Conservation (phyloP, 2,888 invertebrate genomes). For the Melinaea menophilus region DNA sequence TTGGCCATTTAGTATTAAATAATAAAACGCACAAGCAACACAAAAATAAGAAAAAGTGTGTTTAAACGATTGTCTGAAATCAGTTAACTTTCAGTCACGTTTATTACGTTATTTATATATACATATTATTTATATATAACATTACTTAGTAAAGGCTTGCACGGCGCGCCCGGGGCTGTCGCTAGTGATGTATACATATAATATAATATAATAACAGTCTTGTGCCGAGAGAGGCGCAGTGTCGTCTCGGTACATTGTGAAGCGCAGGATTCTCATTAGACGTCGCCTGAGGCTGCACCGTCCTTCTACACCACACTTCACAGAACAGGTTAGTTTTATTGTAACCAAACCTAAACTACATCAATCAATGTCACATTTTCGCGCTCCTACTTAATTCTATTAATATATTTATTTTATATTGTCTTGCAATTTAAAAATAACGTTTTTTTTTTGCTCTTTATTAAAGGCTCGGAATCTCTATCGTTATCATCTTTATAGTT, state of each 20-base stretch:
- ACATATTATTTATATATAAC: slow-evolving; percentile 51
- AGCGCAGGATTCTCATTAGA: slow-evolving; percentile 76
- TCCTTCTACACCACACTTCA: slow-evolving; percentile 36
- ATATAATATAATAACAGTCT: slow-evolving; percentile 58
- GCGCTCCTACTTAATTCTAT: not conserved
- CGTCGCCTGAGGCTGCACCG: slow-evolving; percentile 61
- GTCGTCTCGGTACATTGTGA: slow-evolving; percentile 74
- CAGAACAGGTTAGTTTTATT: slow-evolving; percentile 40
- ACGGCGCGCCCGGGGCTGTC: slow-evolving; percentile 54
- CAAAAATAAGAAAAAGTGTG: not conserved
- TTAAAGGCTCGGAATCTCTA: no score
- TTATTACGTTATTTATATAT: slow-evolving; percentile 39
- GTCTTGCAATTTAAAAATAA: not conserved
- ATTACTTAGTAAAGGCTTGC: slow-evolving; percentile 67
- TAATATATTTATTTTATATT: not conserved
- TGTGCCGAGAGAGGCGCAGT: slow-evolving; percentile 61
- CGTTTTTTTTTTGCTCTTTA: no score
- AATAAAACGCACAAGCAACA: slow-evolving; percentile 1
- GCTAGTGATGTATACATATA: slow-evolving; percentile 49
- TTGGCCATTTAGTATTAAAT: no score
- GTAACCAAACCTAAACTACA: slow-evolving; percentile 34
- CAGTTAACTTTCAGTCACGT: slow-evolving; percentile 50
- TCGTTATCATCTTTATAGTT: no score
- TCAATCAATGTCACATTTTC: slow-evolving; percentile 22
- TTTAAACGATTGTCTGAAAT: slow-evolving; percentile 42